Percentiles rank a stretch among this genome's conserved stretches.
phyloP scores from a whole-genome alignment of 1,140 invertebrate species.

The Myzus persicae region DNA sequence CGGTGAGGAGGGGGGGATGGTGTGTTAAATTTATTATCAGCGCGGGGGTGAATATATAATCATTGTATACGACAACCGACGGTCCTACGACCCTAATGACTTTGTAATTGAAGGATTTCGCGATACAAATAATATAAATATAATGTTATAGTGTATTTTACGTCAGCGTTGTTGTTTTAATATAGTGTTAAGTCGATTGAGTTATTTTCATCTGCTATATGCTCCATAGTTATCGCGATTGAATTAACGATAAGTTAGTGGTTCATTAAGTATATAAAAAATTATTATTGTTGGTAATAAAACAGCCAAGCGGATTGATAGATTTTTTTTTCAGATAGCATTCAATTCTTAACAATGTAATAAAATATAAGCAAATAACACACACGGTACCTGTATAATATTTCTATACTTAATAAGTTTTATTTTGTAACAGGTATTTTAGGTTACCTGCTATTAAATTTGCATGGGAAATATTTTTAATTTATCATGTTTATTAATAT shows the following conservation, averaged over 20 bases:
- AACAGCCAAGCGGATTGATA: too few species aligned
- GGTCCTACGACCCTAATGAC: background rate
- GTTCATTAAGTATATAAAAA: background rate
- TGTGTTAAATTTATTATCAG: conserved; percentile 19
- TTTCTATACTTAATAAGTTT: too few species aligned
- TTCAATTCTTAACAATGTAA: background rate
- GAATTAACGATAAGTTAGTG: background rate
- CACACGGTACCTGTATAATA: background rate
- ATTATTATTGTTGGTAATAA: background rate
- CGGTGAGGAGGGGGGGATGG: too few species aligned
- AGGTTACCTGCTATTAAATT: background rate
- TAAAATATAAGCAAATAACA: background rate
- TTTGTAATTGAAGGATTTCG: background rate
- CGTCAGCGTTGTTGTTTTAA: background rate
- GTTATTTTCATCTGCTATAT: background rate
- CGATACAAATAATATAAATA: background rate
- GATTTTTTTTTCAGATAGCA: background rate
- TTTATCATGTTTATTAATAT: background rate
- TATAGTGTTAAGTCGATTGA: background rate
- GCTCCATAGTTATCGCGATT: background rate
- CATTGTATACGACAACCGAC: background rate
- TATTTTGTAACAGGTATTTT: background rate
- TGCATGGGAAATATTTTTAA: background rate
- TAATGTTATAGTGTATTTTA: background rate
- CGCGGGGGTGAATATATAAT: background rate